Evolutionary conservation across 2,888 invertebrate species (phyloP).

Genomic region (Saturnia pavonia): DNA sequence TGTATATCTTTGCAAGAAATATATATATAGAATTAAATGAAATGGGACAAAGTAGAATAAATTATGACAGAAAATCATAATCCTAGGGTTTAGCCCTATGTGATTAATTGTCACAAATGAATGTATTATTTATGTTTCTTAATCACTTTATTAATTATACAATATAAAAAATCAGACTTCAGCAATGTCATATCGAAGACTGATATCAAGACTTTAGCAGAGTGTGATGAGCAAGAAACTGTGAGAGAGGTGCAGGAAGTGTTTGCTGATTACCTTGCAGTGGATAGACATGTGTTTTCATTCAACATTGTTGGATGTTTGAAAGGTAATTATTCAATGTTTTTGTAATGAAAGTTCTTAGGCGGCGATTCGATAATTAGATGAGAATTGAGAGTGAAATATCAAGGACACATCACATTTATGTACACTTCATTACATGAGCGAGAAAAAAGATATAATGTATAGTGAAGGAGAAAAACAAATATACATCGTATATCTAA

Average conservation of each 20-base stretch:
- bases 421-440: too few species aligned
- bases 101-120: not conserved
- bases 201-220: slow-evolving; percentile 97
- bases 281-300: slow-evolving; percentile 95
- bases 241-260: slow-evolving; percentile 98
- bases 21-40: too few species aligned
- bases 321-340: slow-evolving; percentile 67
- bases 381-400: too few species aligned
- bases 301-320: slow-evolving; percentile 88
- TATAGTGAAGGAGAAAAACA: too few species aligned
- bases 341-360: not conserved
- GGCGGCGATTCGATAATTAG: too few species aligned
- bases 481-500: too few species aligned
- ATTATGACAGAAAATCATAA: too few species aligned
- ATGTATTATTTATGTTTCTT: not conserved
- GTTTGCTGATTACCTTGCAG: slow-evolving; percentile 97
- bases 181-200: slow-evolving; percentile 98
- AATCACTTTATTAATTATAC: not conserved
- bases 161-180: slow-evolving; percentile 86
- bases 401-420: too few species aligned
- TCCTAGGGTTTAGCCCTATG: not conserved
- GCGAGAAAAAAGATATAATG: too few species aligned
- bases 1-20: too few species aligned
- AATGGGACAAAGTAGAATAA: too few species aligned
- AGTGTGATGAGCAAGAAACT: slow-evolving; percentile 98